Conservation (phyloP, 2,113 vertebrate species). For the Numenius arquata region DNA sequence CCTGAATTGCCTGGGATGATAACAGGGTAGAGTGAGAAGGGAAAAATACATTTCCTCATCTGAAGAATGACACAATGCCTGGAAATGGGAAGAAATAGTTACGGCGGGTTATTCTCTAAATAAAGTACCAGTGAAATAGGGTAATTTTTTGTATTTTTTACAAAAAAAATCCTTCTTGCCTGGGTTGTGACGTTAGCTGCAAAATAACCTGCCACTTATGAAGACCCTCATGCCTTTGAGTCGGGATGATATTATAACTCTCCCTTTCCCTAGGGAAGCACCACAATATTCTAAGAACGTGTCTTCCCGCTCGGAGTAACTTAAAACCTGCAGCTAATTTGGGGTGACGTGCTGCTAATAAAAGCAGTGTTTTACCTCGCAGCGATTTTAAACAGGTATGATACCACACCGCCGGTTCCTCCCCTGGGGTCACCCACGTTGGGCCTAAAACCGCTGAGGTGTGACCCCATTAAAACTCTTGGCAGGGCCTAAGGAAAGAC, state of each 20-base stretch:
- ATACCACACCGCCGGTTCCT: background rate
- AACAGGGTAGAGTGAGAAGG: background rate
- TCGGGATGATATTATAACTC: background rate
- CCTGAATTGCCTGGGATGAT: background rate
- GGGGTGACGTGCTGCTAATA: background rate
- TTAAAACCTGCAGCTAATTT: background rate
- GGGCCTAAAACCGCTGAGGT: background rate
- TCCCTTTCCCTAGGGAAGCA: background rate
- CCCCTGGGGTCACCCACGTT: background rate
- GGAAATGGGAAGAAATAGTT: background rate
- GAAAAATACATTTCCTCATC: background rate
- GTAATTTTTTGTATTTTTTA: background rate
- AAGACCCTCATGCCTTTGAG: background rate
- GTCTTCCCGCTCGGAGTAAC: too few species aligned
- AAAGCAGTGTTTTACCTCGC: background rate
- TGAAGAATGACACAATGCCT: background rate
- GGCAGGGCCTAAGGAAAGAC: background rate
- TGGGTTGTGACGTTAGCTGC: background rate
- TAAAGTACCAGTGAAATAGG: background rate
- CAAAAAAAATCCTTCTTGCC: background rate
- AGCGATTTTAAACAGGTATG: fast-evolving
- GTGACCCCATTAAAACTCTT: fast-evolving
- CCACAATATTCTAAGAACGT: fast-evolving
- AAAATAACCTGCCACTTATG: background rate
- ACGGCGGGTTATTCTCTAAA: background rate